These are phyloP conservation scores for Diadophis punctatus DNA, from an alignment of 2,113 vertebrate species.

Conservation along the genomic window DNA sequence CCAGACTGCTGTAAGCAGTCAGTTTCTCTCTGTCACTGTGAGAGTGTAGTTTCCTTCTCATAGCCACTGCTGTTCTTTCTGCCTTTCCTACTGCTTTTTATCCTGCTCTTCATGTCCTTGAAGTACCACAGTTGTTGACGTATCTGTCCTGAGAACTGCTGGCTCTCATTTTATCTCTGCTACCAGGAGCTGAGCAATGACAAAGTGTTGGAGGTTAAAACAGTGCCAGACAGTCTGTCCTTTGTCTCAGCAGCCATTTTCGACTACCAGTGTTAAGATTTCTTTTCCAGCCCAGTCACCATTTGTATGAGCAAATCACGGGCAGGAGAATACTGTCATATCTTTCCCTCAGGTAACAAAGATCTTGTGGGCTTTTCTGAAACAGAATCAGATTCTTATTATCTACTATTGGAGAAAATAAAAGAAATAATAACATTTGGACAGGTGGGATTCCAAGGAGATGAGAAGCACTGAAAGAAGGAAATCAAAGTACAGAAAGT, in stretches of 20 bases:
- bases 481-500: neutral
- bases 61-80: neutral
- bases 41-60: neutral
- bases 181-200: neutral
- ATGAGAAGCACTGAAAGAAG: neutral
- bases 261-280: neutral
- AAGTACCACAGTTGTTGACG: neutral
- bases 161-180: neutral
- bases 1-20: neutral
- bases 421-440: neutral
- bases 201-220: neutral
- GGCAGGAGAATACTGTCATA: neutral
- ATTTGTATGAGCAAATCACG: neutral
- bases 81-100: neutral
- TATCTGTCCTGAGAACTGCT: neutral
- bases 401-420: neutral
- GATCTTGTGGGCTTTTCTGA: neutral
- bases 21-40: neutral
- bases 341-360: neutral
- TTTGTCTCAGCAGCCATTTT: neutral
- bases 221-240: neutral
- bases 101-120: neutral
- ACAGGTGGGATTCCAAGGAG: neutral
- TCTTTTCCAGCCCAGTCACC: neutral
- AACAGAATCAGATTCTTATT: neutral